phyloP scores from a whole-genome alignment of 2,888 invertebrate genomes.

The Latrodectus elegans region DNA sequence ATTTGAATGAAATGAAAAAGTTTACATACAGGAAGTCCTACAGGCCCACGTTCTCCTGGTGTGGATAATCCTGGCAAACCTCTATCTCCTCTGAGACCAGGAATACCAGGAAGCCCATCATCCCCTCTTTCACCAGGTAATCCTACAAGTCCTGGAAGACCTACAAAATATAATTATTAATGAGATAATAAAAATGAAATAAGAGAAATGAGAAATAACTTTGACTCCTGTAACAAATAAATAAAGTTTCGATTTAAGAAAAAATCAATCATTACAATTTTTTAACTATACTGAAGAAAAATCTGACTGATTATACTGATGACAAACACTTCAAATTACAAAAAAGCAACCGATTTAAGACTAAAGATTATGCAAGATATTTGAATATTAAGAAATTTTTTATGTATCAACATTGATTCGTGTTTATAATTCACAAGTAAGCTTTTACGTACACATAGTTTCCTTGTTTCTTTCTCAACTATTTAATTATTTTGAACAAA shows the following conservation, averaged over 20 bases:
- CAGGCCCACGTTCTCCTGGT: conserved; percentile 73
- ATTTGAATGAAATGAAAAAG: background rate
- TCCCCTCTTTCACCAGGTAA: conserved; percentile 30
- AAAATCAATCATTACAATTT: background rate
- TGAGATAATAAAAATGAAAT: background rate
- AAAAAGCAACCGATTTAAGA: no score
- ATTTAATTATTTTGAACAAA: no score
- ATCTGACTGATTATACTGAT: background rate
- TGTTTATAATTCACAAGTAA: no score
- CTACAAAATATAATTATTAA: background rate
- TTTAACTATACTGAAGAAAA: background rate
- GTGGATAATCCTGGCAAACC: conserved; percentile 82
- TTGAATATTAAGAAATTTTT: no score
- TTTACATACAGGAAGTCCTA: conserved; percentile 71
- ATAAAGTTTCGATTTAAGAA: background rate
- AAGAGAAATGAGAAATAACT: background rate
- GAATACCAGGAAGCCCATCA: conserved; percentile 63
- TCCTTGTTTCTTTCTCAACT: no score
- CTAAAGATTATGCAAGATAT: no score
- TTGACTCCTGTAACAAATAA: background rate
- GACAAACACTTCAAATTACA: no score
- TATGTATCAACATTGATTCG: no score
- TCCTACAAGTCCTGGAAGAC: conserved; percentile 38
- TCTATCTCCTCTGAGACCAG: conserved; percentile 78
- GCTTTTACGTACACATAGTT: no score